These are phyloP conservation scores for Ia io DNA, from an alignment of 2,113 vertebrate species.

Conservation along the genomic window DNA sequence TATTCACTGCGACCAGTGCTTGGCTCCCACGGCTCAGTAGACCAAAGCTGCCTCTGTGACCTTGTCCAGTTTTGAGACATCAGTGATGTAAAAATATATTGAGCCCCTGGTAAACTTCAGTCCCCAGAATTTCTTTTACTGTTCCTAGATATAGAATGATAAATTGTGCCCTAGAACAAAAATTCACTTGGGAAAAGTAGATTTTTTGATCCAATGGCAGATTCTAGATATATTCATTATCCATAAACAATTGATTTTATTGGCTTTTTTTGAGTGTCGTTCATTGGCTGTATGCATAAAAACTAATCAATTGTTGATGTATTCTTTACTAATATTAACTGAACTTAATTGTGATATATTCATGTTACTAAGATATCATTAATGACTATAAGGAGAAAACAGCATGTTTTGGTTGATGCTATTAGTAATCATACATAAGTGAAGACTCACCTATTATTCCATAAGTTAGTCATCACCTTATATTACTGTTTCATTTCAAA, in stretches of 20 bases:
- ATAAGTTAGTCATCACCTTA: not conserved
- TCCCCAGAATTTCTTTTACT: conserved; percentile 16
- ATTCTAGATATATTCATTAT: conserved; percentile 25
- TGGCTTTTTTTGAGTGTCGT: not conserved
- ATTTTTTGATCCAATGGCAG: not conserved
- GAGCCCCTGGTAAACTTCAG: not conserved
- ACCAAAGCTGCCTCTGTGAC: not conserved
- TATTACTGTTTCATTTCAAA: not conserved
- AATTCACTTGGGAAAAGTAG: conserved; percentile 30
- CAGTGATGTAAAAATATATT: not conserved
- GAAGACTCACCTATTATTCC: not conserved
- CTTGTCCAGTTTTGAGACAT: not conserved
- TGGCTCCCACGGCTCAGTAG: not conserved
- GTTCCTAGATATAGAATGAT: not conserved
- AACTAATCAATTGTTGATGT: not conserved
- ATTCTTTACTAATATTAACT: conserved; percentile 24
- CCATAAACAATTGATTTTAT: conserved; percentile 42
- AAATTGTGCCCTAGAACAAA: conserved; percentile 10
- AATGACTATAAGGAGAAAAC: not conserved
- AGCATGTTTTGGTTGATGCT: not conserved
- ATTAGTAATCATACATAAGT: not conserved
- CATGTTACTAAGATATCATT: conserved; percentile 11
- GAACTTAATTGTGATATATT: conserved; percentile 28
- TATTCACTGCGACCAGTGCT: not conserved
- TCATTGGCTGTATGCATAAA: conserved; percentile 10